A percentile compares a stretch with the other conserved stretches of the same genome.
phyloP scores from a whole-genome alignment of 2,888 invertebrate species.

The Amphipoea oculea region DNA sequence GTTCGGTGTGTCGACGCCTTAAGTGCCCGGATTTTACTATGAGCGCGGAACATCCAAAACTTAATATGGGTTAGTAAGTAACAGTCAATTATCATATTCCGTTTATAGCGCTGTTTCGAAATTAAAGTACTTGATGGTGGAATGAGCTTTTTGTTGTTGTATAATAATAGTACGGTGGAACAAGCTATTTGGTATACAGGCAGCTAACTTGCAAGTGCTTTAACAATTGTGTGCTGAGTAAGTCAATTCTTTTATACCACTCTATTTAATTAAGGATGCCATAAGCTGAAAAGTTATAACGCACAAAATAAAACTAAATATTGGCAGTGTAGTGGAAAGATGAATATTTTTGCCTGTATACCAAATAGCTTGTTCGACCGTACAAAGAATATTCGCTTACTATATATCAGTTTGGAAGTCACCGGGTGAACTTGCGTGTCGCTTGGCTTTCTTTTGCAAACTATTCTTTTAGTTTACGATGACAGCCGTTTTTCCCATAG shows the following conservation, averaged over 20 bases:
- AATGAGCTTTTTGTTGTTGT: constrained; percentile 9
- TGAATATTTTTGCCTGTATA: no score
- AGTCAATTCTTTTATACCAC: no score
- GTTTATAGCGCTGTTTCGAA: constrained; percentile 19
- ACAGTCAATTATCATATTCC: constrained; percentile 38
- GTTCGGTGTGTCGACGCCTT: constrained; percentile 64
- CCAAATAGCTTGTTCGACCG: no score
- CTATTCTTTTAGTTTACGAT: not conserved
- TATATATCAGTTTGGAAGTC: constrained; percentile 19
- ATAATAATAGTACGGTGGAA: not conserved
- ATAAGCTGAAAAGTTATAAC: no score
- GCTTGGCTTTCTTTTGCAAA: constrained; percentile 11
- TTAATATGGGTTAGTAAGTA: constrained; percentile 22
- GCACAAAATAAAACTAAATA: no score
- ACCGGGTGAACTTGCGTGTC: not conserved
- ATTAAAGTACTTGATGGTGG: constrained; percentile 3
- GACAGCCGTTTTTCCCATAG: not conserved
- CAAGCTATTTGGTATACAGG: no score
- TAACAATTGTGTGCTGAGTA: no score
- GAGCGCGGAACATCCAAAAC: constrained; percentile 53
- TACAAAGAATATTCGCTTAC: not conserved
- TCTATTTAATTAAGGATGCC: no score
- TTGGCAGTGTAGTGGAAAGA: no score
- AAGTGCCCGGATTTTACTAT: constrained; percentile 60
- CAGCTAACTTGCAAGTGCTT: no score